These are phyloP conservation scores for Polyploca ridens DNA, from an alignment of 2,888 invertebrate species.

Conservation along the genomic window DNA sequence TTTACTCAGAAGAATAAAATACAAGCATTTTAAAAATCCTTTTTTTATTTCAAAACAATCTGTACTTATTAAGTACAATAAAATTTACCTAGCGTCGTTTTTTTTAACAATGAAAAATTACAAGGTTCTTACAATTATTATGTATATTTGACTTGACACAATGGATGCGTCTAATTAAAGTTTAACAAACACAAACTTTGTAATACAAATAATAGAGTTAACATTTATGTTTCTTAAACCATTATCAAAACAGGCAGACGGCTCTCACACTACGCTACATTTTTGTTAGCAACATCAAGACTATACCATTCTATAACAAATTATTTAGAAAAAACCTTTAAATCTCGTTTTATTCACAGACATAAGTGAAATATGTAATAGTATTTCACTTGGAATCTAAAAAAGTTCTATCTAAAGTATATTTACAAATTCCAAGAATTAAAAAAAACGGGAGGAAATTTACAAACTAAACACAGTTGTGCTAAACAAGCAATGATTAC, in stretches of 20 bases:
- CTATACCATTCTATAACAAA: background rate
- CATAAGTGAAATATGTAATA: too few species aligned
- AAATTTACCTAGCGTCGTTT: constrained; percentile 66
- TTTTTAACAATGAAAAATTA: constrained; percentile 69
- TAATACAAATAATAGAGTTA: constrained; percentile 25
- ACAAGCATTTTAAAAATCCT: constrained; percentile 44
- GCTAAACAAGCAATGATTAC: too few species aligned
- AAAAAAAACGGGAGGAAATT: too few species aligned
- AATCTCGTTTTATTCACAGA: too few species aligned
- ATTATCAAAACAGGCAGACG: constrained; percentile 26
- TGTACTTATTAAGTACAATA: constrained; percentile 71
- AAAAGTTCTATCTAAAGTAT: too few species aligned
- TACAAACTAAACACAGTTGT: too few species aligned
- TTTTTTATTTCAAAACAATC: constrained; percentile 74
- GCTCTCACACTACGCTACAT: constrained; percentile 31
- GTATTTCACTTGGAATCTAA: too few species aligned
- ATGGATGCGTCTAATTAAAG: constrained; percentile 25
- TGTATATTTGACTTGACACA: constrained; percentile 41
- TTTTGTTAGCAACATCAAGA: constrained; percentile 7
- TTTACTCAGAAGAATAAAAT: constrained; percentile 21
- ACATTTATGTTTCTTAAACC: constrained; percentile 27
- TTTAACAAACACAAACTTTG: constrained; percentile 27
- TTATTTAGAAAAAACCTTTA: background rate
- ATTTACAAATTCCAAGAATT: too few species aligned
- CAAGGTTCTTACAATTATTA: constrained; percentile 43